Conservation (phyloP, 2,888 invertebrate species). For the Acleris cristana region DNA sequence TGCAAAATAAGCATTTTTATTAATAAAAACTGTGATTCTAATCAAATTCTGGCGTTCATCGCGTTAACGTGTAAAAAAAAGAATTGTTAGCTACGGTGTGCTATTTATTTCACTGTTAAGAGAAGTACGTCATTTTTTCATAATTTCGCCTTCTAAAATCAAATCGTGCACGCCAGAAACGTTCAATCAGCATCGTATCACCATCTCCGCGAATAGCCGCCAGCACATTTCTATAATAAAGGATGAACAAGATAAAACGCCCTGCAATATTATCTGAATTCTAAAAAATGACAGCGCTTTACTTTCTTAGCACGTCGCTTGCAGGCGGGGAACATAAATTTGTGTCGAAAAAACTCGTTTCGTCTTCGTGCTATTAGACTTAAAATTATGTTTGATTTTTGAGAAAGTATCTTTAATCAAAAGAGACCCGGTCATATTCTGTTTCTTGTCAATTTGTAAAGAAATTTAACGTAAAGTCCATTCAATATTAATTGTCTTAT, state of each 20-base stretch:
- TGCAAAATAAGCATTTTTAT: too few species aligned
- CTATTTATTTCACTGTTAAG: too few species aligned
- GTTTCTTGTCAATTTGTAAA: too few species aligned
- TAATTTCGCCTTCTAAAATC: background rate
- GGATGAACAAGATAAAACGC: slow-evolving; percentile 34
- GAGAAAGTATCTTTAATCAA: background rate
- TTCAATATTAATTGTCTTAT: too few species aligned
- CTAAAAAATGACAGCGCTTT: slow-evolving; percentile 31
- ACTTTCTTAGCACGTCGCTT: slow-evolving; percentile 33
- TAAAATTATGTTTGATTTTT: slow-evolving; percentile 26
- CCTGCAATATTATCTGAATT: slow-evolving; percentile 36
- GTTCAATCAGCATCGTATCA: slow-evolving; percentile 12
- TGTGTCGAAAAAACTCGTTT: slow-evolving; percentile 35
- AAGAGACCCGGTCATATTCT: background rate
- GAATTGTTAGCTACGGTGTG: too few species aligned
- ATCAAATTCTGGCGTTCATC: too few species aligned
- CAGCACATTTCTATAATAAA: slow-evolving; percentile 29
- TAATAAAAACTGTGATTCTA: too few species aligned
- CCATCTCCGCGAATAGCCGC: slow-evolving; percentile 14
- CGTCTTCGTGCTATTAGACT: slow-evolving; percentile 19
- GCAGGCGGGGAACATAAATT: slow-evolving; percentile 34
- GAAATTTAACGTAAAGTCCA: too few species aligned
- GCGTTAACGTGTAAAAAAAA: too few species aligned
- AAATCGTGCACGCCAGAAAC: slow-evolving; percentile 3
- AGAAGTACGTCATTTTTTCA: too few species aligned